These are phyloP conservation scores for Liasis olivaceus DNA, from an alignment of 2,797 vertebrate genomes.

Conservation along the genomic window DNA sequence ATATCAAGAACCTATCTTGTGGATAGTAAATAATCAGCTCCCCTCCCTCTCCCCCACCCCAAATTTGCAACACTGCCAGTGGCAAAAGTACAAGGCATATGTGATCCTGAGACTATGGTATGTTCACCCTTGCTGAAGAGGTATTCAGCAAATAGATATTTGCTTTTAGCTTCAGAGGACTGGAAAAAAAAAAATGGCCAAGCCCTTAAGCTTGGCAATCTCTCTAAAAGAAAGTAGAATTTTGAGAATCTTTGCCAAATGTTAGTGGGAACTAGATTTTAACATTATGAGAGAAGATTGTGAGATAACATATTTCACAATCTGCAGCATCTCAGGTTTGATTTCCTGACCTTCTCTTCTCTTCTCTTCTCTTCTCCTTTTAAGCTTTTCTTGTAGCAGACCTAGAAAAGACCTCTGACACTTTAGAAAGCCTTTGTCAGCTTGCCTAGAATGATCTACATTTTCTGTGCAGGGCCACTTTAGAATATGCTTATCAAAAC, in stretches of 20 bases:
- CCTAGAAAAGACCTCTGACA: neutral
- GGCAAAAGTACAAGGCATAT: too few species aligned
- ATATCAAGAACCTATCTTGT: too few species aligned
- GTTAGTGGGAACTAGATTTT: neutral
- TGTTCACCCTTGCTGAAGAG: too few species aligned
- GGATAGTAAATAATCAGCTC: too few species aligned
- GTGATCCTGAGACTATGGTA: too few species aligned
- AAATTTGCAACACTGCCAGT: too few species aligned
- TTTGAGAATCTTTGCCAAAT: neutral
- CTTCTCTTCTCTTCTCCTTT: too few species aligned
- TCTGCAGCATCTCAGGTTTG: neutral
- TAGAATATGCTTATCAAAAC: neutral
- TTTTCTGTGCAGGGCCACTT: neutral
- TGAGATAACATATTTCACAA: too few species aligned
- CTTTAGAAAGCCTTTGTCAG: neutral
- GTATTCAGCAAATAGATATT: neutral
- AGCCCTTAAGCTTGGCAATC: neutral
- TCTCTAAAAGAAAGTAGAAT: neutral
- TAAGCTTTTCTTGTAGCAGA: neutral
- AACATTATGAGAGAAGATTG: neutral
- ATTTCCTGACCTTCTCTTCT: too few species aligned
- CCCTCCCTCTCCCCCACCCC: too few species aligned
- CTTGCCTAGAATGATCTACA: neutral
- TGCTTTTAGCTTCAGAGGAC: neutral
- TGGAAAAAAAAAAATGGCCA: neutral